These are phyloP conservation scores for Thunnus maccoyii DNA, from an alignment of 2,113 vertebrate species.

Conservation along the genomic window DNA sequence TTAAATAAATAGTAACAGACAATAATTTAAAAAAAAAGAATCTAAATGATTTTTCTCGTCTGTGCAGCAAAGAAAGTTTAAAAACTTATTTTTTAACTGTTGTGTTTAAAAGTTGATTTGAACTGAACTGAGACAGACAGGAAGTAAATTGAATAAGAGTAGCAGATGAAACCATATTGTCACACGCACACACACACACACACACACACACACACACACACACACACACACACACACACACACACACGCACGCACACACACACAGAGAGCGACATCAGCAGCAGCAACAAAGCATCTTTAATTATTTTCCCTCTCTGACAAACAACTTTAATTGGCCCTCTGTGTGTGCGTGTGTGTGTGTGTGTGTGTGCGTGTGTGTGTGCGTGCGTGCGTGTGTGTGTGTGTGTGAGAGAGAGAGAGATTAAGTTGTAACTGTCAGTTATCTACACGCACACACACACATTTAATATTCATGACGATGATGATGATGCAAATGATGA, in stretches of 20 bases:
- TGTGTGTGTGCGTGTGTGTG: neutral
- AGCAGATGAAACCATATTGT: slow-evolving; percentile 66
- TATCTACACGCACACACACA: neutral
- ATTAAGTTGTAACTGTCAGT: slow-evolving; percentile 18
- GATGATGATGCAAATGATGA: neutral
- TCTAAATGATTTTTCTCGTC: too few species aligned
- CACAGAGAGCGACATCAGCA: slow-evolving; percentile 17
- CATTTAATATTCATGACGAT: slow-evolving; percentile 1
- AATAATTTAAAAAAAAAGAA: too few species aligned
- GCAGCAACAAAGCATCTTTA: slow-evolving; percentile 72
- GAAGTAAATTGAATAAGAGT: slow-evolving; percentile 11
- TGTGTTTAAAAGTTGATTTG: too few species aligned
- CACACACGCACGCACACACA: neutral
- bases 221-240: slow-evolving; percentile 10
- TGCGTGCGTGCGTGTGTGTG: too few species aligned
- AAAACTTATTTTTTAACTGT: too few species aligned
- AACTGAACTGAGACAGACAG: too few species aligned
- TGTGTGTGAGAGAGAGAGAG: neutral
- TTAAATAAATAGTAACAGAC: too few species aligned
- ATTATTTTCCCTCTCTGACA: slow-evolving; percentile 85
- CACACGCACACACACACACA: too few species aligned
- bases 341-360: slow-evolving; percentile 64
- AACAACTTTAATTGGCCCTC: slow-evolving; percentile 85
- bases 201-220: neutral
- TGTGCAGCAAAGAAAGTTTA: too few species aligned